Conservation (phyloP, 2,888 invertebrate species). For the Hedya salicella region DNA sequence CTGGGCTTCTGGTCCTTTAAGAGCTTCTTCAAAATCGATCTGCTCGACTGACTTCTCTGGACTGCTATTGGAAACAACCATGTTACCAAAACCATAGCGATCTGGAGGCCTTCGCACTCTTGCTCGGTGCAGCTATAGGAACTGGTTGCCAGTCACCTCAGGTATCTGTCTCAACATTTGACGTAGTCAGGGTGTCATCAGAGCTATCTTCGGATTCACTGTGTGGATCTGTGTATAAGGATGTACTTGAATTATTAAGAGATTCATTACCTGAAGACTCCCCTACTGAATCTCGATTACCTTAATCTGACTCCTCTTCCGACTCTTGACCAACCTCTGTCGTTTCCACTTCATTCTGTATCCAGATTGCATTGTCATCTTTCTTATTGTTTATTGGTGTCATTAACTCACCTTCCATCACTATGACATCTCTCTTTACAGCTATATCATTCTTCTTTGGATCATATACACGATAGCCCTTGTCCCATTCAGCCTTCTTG, state of each 20-base stretch:
- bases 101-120: background rate
- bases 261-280: background rate
- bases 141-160: background rate
- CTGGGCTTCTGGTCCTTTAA: slow-evolving; percentile 3
- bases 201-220: background rate
- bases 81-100: background rate
- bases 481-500: slow-evolving; percentile 46
- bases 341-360: slow-evolving; percentile 41
- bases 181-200: background rate
- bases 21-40: background rate
- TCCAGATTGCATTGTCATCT: slow-evolving; percentile 42
- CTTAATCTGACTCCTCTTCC: background rate
- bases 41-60: background rate
- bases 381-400: too few relatives aligned
- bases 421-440: slow-evolving; percentile 1
- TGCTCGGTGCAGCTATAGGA: background rate
- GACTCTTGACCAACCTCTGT: slow-evolving; percentile 8
- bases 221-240: background rate
- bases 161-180: background rate
- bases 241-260: background rate
- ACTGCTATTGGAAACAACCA: background rate
- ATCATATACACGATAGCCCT: slow-evolving; percentile 1
- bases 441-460: background rate
- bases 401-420: background rate
- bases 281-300: slow-evolving; percentile 5